Evolutionary conservation across 1,140 invertebrate species (phyloP).

Genomic region (Bombyx mandarina): DNA sequence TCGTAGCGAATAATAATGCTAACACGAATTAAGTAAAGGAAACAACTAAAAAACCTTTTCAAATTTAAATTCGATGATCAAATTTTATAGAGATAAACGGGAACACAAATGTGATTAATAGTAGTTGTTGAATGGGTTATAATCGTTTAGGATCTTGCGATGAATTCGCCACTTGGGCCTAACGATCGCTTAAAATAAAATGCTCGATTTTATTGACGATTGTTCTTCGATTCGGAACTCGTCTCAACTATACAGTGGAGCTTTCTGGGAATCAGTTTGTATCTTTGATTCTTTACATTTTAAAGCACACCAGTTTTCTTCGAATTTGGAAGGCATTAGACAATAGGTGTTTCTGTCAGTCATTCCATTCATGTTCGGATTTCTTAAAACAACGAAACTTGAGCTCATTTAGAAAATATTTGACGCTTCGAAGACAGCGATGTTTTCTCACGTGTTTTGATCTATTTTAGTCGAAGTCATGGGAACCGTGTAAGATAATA

Average conservation of each 20-base stretch:
- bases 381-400: conserved; percentile 51
- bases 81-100: conserved; percentile 1
- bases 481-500: neutral
- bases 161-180: too few relatives aligned
- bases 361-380: conserved; percentile 61
- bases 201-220: too few relatives aligned
- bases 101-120: too few relatives aligned
- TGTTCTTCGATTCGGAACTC: too few relatives aligned
- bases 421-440: conserved; percentile 38
- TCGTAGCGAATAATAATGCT: conserved; percentile 40
- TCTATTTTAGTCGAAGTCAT: conserved; percentile 6
- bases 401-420: conserved; percentile 50
- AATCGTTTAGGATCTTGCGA: too few relatives aligned
- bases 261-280: conserved; percentile 7
- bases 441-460: conserved; percentile 41
- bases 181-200: too few relatives aligned
- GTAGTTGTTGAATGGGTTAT: neutral
- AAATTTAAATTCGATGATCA: conserved; percentile 20
- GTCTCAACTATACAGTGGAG: neutral
- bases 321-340: conserved; percentile 29
- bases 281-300: conserved; percentile 43
- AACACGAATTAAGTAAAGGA: conserved; percentile 29
- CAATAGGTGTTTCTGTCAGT: conserved; percentile 48
- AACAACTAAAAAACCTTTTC: conserved; percentile 18
- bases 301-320: conserved; percentile 42